phyloP scores from a whole-genome alignment of 2,113 vertebrate genomes.

The Rhynchopsitta pachyrhyncha region DNA sequence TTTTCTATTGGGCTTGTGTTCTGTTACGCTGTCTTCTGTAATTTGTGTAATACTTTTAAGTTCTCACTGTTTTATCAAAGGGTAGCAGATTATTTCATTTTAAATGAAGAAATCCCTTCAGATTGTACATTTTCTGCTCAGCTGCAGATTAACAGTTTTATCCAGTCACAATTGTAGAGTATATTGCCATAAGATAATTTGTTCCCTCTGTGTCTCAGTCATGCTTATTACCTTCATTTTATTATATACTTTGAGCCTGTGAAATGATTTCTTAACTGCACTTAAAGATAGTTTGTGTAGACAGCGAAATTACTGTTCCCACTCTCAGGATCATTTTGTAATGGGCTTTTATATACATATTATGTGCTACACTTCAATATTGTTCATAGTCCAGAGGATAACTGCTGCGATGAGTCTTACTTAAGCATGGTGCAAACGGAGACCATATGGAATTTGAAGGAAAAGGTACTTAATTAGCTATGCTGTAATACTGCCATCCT shows the following conservation, averaged over 20 bases:
- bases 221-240: conserved; percentile 62
- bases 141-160: conserved; percentile 42
- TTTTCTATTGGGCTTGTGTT: not conserved
- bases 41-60: not conserved
- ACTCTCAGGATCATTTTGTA: conserved; percentile 58
- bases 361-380: conserved; percentile 21
- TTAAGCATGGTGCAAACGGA: conserved; percentile 23
- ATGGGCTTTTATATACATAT: conserved; percentile 45
- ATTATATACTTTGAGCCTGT: conserved; percentile 39
- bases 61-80: conserved; percentile 14
- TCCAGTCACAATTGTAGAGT: conserved; percentile 14
- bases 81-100: not conserved
- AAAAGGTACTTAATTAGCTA: conserved; percentile 29
- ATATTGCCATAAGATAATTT: conserved; percentile 58
- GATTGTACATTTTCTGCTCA: conserved; percentile 44
- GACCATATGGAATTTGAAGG: conserved; percentile 10
- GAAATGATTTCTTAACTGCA: conserved; percentile 56
- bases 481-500: not conserved
- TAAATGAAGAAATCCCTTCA: conserved; percentile 21
- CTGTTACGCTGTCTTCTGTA: not conserved
- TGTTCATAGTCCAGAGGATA: conserved; percentile 40
- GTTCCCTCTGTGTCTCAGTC: conserved; percentile 55
- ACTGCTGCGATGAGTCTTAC: conserved; percentile 9
- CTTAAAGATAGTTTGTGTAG: conserved; percentile 56
- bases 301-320: conserved; percentile 45